A percentile compares a stretch with the other conserved stretches of the same genome.
These are phyloP conservation scores for Calyptommatus sinebrachiatus DNA, from an alignment of 2,113 vertebrate genomes.

Conservation along the genomic window DNA sequence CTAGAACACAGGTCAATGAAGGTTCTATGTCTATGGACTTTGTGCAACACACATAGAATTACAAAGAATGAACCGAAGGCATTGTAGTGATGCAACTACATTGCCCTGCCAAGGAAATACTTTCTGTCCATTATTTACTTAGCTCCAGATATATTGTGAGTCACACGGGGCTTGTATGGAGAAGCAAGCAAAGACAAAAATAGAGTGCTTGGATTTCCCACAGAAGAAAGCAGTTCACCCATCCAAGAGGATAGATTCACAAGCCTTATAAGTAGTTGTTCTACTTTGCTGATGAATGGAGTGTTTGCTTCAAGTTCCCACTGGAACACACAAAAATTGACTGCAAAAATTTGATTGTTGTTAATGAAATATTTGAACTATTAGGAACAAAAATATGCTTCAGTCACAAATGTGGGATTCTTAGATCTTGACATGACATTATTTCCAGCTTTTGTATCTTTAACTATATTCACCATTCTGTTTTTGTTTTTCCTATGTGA, in stretches of 20 bases:
- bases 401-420: background rate
- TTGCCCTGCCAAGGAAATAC: background rate
- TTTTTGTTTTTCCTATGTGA: too few relatives aligned
- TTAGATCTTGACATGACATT: too few relatives aligned
- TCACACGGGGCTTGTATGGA: conserved; percentile 10
- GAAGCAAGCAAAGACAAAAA: conserved; percentile 32
- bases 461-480: too few relatives aligned
- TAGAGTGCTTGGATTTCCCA: conserved; percentile 40
- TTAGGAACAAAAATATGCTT: conserved; percentile 11
- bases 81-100: background rate
- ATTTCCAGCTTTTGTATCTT: too few relatives aligned
- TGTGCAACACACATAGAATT: background rate
- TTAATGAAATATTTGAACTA: conserved; percentile 39
- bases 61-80: background rate
- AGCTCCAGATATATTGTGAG: conserved; percentile 2
- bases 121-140: conserved; percentile 9
- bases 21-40: background rate
- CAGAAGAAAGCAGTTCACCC: conserved; percentile 26
- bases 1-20: background rate
- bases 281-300: conserved; percentile 2
- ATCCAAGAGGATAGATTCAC: conserved; percentile 14
- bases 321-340: conserved; percentile 21
- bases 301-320: conserved; percentile 15
- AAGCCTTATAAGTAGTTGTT: background rate
- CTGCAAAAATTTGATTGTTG: conserved; percentile 41